Evolutionary conservation across 2,888 invertebrate species (phyloP).

Genomic region (Theretra japonica): DNA sequence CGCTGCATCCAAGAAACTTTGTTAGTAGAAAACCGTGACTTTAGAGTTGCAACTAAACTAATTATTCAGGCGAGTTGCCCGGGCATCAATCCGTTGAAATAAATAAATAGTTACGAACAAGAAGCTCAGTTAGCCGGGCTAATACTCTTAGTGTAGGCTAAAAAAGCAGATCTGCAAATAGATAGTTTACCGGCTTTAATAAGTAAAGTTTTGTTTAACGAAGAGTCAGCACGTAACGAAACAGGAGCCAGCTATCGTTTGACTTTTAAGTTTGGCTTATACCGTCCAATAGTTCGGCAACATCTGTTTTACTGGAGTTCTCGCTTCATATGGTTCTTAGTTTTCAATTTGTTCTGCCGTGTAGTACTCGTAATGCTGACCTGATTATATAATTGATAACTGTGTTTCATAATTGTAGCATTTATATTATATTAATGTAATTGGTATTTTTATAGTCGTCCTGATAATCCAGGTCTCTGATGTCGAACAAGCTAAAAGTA

Average conservation of each 20-base stretch:
- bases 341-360: neutral
- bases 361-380: neutral
- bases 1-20: constrained; percentile 38
- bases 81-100: constrained; percentile 26
- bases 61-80: constrained; percentile 45
- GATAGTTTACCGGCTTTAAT: constrained; percentile 43
- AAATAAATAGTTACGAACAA: constrained; percentile 46
- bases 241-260: constrained; percentile 38
- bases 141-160: constrained; percentile 46
- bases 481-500: too few relatives aligned
- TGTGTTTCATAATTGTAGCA: too few relatives aligned
- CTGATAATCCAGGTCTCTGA: too few relatives aligned
- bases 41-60: constrained; percentile 46
- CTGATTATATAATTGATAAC: too few relatives aligned
- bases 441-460: too few relatives aligned
- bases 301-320: constrained; percentile 40
- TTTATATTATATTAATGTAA: too few relatives aligned
- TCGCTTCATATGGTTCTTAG: constrained; percentile 11
- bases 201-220: constrained; percentile 48
- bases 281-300: constrained; percentile 42
- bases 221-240: constrained; percentile 43
- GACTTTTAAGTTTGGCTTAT: constrained; percentile 54
- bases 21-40: constrained; percentile 36
- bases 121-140: constrained; percentile 40
- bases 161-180: constrained; percentile 34